Base-by-base conservation (phyloP, 1,140 invertebrate genomes). In the Aphis gossypii region DNA sequence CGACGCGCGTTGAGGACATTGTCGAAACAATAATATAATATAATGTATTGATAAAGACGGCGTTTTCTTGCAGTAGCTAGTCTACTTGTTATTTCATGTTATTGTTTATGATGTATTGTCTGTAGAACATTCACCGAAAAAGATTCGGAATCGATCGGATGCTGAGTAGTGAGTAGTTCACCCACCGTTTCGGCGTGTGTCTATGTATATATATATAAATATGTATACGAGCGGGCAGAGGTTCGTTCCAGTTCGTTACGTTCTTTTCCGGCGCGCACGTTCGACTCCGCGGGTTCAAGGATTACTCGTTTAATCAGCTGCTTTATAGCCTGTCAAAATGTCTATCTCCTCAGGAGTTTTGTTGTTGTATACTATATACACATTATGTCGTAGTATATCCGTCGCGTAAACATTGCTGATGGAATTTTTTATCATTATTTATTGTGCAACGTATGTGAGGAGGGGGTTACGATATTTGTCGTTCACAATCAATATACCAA, bases 231-330 rank as follows among this genome's bases (percentile, higher is more conserved):
- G 30, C 86, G 46, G 25, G 48, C 18, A 35, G 46, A n/a, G 56
- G 51, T 25, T 41, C 51, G 88, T 90, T 90, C 48, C 88, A 60
- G 51, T 90, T 41, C 54, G 54, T 90, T 90, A 60, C 35, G 88
- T 90, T 90, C 60, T 76, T 76, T 76, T 76, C 60, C 54, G 88
- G 23, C 54, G 35, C 5, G 60, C 18, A 76, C 60, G n/a, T 41
- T 44, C 48, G 86, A 88, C 88, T 90, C 51, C 51, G 54, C 2
- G 25, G 88, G 88, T 90, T 90, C 88, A 90, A 90, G 88, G 88
- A 60, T 90, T 90, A 90, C 54, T 44, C 54, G 88, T 60, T 90
- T 60, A 90, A 90, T 90, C 88, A 60, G 38, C 86, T 87, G 51
- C 54, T 88, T 51, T 48, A 76, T 76, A 56, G 54, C 21, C 87